Evolutionary conservation across 2,797 vertebrate genomes (phyloP).

Genomic region (Notoglanidium macrostoma): DNA sequence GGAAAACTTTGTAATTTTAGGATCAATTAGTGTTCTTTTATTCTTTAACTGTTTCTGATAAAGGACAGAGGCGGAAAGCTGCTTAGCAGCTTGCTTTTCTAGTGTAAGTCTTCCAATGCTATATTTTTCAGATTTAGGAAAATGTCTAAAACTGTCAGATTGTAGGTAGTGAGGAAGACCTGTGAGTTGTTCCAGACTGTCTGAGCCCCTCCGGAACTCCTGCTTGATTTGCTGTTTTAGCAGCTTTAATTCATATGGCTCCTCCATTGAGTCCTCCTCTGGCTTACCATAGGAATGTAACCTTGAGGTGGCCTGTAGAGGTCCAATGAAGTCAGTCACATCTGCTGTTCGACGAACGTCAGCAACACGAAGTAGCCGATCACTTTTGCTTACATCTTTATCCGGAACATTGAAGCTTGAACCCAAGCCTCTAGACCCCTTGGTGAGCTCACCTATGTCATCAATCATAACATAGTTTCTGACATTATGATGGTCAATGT

Average conservation of each 20-base stretch:
- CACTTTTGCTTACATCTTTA: slow-evolving; percentile 93
- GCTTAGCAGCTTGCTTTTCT: slow-evolving; percentile 98
- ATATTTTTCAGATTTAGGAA: slow-evolving; percentile 97
- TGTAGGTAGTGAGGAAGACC: slow-evolving; percentile 92
- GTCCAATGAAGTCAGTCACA: slow-evolving; percentile 91
- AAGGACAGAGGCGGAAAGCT: slow-evolving; percentile 91
- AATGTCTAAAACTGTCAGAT: slow-evolving; percentile 90
- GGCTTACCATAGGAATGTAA: slow-evolving; percentile 91
- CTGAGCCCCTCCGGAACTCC: slow-evolving; percentile 93
- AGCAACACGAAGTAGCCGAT: slow-evolving; percentile 86
- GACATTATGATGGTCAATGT: slow-evolving; percentile 91
- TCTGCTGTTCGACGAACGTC: slow-evolving; percentile 90
- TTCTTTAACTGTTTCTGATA: slow-evolving; percentile 98
- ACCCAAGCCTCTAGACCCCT: slow-evolving; percentile 83
- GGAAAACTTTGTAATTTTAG: slow-evolving; percentile 95
- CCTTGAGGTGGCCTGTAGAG: slow-evolving; percentile 82
- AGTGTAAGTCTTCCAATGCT: slow-evolving; percentile 97
- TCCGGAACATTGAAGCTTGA: slow-evolving; percentile 91
- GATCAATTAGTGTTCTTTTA: slow-evolving; percentile 92
- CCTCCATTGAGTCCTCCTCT: slow-evolving; percentile 97
- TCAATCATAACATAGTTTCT: slow-evolving; percentile 96
- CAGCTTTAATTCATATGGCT: slow-evolving; percentile 96
- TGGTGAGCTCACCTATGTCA: slow-evolving; percentile 96
- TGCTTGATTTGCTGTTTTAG: slow-evolving; percentile 99
- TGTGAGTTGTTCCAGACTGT: slow-evolving; percentile 90